A percentile compares a stretch with the other conserved stretches of the same genome.
Evolutionary conservation across 2,888 invertebrate species (phyloP).

Genomic region (Hoplodrina blanda): DNA sequence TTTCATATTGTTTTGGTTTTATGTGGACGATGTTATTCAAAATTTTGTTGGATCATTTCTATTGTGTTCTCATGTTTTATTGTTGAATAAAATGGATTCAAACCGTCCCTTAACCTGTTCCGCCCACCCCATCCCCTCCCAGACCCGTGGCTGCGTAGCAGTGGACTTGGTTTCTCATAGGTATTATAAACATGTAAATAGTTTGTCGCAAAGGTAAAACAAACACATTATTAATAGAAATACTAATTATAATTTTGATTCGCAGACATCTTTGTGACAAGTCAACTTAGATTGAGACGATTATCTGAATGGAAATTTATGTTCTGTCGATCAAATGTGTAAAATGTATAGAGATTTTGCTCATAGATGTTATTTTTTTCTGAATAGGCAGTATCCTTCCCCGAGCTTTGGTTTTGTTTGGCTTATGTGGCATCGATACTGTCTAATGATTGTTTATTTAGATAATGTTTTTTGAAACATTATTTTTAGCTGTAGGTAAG

Average conservation of each 20-base stretch:
- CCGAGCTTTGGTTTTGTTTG: conserved; percentile 64
- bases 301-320: conserved; percentile 77
- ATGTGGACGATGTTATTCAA: conserved; percentile 33
- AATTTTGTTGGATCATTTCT: conserved; percentile 26
- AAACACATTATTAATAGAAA: conserved; percentile 72
- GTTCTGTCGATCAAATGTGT: conserved; percentile 81
- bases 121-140: conserved; percentile 57
- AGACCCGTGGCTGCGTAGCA: conserved; percentile 87
- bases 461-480: conserved; percentile 81
- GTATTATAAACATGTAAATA: conserved; percentile 82
- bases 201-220: conserved; percentile 89
- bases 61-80: conserved; percentile 45
- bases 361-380: conserved; percentile 87
- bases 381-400: conserved; percentile 88
- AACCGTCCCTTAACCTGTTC: conserved; percentile 44
- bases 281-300: conserved; percentile 77
- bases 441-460: conserved; percentile 84
- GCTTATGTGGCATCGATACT: conserved; percentile 81
- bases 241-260: conserved; percentile 68
- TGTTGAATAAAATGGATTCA: conserved; percentile 40
- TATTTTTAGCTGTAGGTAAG: conserved; percentile 89
- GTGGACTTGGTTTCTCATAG: conserved; percentile 90
- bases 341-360: conserved; percentile 86
- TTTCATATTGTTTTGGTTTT: conserved; percentile 22
- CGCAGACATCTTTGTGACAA: conserved; percentile 86